A percentile compares a stretch with the other conserved stretches of the same genome.
phyloP scores from a whole-genome alignment of 2,888 invertebrate species.

The Labia minor region DNA sequence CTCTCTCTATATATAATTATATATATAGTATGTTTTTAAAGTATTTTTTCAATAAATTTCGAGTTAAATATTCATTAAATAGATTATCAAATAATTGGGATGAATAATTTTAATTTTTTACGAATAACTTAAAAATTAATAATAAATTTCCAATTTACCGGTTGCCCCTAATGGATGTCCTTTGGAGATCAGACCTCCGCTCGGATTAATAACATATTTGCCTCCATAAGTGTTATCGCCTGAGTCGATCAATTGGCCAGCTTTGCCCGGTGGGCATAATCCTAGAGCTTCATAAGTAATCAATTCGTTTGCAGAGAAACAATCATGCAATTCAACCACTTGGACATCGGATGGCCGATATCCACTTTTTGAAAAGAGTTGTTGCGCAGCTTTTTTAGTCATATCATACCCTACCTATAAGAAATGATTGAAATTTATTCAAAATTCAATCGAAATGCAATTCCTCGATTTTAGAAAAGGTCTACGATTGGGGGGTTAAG shows the following conservation, averaged over 20 bases:
- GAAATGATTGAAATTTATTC: no score
- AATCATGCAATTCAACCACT: conserved; percentile 94
- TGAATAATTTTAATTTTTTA: no score
- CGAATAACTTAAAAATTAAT: no score
- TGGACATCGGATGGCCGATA: conserved; percentile 71
- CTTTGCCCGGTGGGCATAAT: conserved; percentile 78
- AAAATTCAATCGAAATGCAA: no score
- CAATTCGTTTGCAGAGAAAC: conserved; percentile 94
- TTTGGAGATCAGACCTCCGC: conserved; percentile 97
- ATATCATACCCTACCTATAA: conserved; percentile 78
- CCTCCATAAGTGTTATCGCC: conserved; percentile 97
- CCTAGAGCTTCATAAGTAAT: conserved; percentile 96
- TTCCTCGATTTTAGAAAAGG: no score
- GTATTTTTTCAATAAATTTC: no score
- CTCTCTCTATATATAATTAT: no score
- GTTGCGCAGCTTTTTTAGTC: conserved; percentile 71
- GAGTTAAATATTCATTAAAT: no score
- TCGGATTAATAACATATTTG: conserved; percentile 94
- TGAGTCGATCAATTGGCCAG: conserved; percentile 80
- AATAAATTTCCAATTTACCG: no score
- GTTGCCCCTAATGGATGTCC: conserved; percentile 97
- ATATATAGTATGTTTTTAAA: no score
- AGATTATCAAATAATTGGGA: no score
- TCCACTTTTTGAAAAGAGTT: conserved; percentile 62
- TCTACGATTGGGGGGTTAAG: no score